phyloP scores from a whole-genome alignment of 1,140 invertebrate species.

The Antheraea pernyi region DNA sequence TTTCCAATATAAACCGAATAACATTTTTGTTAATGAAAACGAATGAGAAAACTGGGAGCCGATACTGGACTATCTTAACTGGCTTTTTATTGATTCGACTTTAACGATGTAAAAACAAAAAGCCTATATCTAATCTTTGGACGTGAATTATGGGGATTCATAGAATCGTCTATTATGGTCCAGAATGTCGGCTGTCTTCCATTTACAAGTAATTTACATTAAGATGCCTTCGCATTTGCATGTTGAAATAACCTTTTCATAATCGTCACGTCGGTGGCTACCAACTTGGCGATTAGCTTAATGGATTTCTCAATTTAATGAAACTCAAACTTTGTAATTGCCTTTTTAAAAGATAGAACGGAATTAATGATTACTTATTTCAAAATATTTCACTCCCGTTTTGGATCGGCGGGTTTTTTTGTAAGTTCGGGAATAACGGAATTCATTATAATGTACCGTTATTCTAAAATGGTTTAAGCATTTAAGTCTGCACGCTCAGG shows the following conservation, averaged over 20 bases:
- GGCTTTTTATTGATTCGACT: constrained; percentile 38
- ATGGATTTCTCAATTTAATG: constrained; percentile 71
- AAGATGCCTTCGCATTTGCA: constrained; percentile 65
- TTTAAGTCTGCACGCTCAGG: constrained; percentile 45
- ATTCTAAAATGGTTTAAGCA: constrained; percentile 42
- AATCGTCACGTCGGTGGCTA: constrained; percentile 60
- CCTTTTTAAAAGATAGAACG: constrained; percentile 58
- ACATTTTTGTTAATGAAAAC: constrained; percentile 54
- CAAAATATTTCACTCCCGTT: constrained; percentile 22
- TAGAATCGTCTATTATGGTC: constrained; percentile 44
- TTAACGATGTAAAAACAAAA: constrained; percentile 40
- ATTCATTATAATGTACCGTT: constrained; percentile 32
- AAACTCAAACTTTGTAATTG: constrained; percentile 62
- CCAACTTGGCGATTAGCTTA: constrained; percentile 64
- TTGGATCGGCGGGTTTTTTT: constrained; percentile 25
- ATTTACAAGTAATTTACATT: constrained; percentile 69
- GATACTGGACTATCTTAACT: constrained; percentile 44
- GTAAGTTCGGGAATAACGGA: constrained; percentile 16
- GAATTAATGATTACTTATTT: constrained; percentile 45
- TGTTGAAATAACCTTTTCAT: constrained; percentile 63
- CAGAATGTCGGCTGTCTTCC: constrained; percentile 49
- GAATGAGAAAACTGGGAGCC: constrained; percentile 49
- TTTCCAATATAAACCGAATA: constrained; percentile 44
- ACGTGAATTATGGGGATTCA: constrained; percentile 53
- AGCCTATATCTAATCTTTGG: constrained; percentile 54